Evolutionary conservation across 2,797 vertebrate genomes (phyloP).

Genomic region (Phaenicophaeus curvirostris): DNA sequence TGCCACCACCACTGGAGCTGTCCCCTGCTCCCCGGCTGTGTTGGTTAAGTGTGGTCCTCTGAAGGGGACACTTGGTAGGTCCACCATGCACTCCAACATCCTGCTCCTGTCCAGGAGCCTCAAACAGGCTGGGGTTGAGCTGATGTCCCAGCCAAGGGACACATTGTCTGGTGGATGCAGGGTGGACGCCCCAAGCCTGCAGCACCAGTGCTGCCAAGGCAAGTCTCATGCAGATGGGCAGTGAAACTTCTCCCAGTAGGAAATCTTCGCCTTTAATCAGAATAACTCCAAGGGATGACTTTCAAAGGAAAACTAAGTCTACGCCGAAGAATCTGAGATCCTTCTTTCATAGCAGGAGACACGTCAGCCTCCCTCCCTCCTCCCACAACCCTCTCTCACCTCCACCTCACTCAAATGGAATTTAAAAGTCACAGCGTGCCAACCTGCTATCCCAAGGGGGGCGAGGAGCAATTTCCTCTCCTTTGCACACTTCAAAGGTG

Average conservation of each 20-base stretch:
- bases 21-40: background rate
- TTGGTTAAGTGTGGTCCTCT: rapidly evolving
- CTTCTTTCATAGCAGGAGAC: background rate
- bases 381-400: background rate
- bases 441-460: background rate
- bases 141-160: background rate
- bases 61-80: rapidly evolving
- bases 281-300: background rate
- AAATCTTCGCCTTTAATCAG: background rate
- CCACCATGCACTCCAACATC: rapidly evolving
- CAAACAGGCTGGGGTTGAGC: rapidly evolving
- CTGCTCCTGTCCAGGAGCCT: background rate
- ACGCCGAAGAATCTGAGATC: background rate
- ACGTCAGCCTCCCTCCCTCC: background rate
- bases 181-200: background rate
- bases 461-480: background rate
- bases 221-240: background rate
- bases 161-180: rapidly evolving
- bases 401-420: background rate
- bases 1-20: background rate
- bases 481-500: background rate
- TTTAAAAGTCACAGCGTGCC: background rate
- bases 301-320: background rate
- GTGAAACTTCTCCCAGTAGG: rapidly evolving
- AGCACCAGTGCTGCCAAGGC: rapidly evolving